A percentile compares a stretch with the other conserved stretches of the same genome.
phyloP scores from a whole-genome alignment of 2,888 invertebrate species.

The Phaedon cochleariae region DNA sequence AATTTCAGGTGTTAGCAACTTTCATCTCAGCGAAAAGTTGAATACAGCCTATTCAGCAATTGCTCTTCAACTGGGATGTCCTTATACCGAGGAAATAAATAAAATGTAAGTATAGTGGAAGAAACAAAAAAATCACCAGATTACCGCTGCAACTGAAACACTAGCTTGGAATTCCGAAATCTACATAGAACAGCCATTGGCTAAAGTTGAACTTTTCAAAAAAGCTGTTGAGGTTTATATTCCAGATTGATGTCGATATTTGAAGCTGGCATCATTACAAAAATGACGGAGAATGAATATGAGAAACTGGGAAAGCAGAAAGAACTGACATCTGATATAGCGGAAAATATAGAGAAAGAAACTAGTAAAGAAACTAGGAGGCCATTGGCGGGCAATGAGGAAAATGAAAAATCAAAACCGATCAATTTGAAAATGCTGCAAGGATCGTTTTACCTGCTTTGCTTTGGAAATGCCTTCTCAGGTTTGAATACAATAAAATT shows the following conservation, averaged over 20 bases:
- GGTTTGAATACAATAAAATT: conserved; percentile 58
- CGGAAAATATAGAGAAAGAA: conserved; percentile 44
- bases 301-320: conserved; percentile 71
- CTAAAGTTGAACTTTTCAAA: too few relatives aligned
- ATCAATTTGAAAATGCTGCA: conserved; percentile 76
- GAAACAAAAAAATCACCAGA: too few relatives aligned
- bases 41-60: conserved; percentile 82
- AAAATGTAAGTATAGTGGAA: conserved; percentile 68
- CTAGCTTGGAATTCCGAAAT: too few relatives aligned
- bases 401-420: conserved; percentile 66
- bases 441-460: conserved; percentile 76
- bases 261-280: conserved; percentile 78
- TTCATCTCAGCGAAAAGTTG: conserved; percentile 79
- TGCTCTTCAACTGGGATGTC: conserved; percentile 79
- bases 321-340: conserved; percentile 60
- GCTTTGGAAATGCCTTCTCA: conserved; percentile 71
- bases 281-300: conserved; percentile 81
- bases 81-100: conserved; percentile 77
- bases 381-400: conserved; percentile 50
- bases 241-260: conserved; percentile 75
- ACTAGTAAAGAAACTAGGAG: conserved; percentile 49
- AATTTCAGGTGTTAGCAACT: conserved; percentile 68
- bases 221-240: conserved; percentile 8
- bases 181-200: background rate
- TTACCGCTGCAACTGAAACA: too few relatives aligned